phyloP scores from a whole-genome alignment of 1,140 invertebrate genomes.

The Periplaneta americana region DNA sequence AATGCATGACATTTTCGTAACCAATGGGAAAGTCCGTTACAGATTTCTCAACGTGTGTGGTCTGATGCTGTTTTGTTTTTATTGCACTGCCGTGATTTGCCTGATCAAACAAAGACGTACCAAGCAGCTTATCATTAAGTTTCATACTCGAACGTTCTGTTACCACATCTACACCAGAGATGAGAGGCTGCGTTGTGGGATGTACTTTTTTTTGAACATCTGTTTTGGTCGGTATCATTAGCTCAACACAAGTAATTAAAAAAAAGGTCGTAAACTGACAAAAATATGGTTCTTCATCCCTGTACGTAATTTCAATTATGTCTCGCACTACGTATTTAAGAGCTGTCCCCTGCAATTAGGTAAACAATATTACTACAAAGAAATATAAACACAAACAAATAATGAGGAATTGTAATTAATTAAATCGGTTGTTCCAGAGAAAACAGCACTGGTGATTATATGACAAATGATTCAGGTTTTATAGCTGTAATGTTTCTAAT shows the following conservation, averaged over 20 bases:
- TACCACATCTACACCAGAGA: too few relatives aligned
- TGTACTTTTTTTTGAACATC: too few relatives aligned
- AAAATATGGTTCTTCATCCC: neutral
- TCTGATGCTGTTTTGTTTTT: neutral
- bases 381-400: too few relatives aligned
- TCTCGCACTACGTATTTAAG: too few relatives aligned
- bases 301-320: neutral
- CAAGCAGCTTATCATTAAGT: neutral
- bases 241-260: neutral
- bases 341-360: neutral
- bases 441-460: too few relatives aligned
- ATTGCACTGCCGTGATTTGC: neutral
- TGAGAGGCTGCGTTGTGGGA: neutral
- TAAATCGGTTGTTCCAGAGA: too few relatives aligned
- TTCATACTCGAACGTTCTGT: neutral
- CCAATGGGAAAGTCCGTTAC: neutral
- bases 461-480: too few relatives aligned
- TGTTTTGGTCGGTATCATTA: neutral
- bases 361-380: too few relatives aligned
- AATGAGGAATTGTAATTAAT: too few relatives aligned
- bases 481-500: too few relatives aligned
- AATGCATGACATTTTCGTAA: neutral
- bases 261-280: neutral
- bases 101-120: neutral
- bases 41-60: constrained; percentile 6